These are phyloP conservation scores for Urocyon cinereoargenteus DNA, from an alignment of 2,797 vertebrate genomes.

Conservation along the genomic window DNA sequence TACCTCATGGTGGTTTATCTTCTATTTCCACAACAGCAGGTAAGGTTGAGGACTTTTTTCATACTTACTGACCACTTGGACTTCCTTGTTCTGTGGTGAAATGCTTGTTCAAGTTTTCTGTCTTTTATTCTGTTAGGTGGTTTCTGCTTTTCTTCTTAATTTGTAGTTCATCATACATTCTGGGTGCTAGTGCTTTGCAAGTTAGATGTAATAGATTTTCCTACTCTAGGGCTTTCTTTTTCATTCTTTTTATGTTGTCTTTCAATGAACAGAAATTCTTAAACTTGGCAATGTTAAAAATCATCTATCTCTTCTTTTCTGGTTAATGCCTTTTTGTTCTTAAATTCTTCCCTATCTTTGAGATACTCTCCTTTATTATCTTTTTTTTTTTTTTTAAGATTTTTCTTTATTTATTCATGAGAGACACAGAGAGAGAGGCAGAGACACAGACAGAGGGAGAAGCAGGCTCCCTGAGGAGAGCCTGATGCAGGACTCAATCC, in stretches of 20 bases:
- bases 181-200: not conserved
- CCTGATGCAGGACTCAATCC: too few relatives aligned
- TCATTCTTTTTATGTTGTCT: not conserved
- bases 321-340: not conserved
- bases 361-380: not conserved
- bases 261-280: not conserved
- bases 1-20: not conserved
- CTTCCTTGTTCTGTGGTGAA: not conserved
- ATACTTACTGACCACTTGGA: not conserved
- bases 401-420: too few relatives aligned
- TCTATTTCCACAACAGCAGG: not conserved
- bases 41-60: not conserved
- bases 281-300: not conserved
- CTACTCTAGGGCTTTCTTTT: not conserved
- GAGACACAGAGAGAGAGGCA: too few relatives aligned
- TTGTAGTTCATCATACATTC: not conserved
- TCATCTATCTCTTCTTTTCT: not conserved
- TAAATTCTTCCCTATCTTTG: not conserved
- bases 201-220: not conserved
- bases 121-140: not conserved
- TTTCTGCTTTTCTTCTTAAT: not conserved
- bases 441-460: too few relatives aligned
- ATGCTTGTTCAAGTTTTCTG: not conserved
- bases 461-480: too few relatives aligned
- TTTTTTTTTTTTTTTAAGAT: not conserved